Conservation (phyloP, 2,797 vertebrate genomes). For the Miichthys miiuy region DNA sequence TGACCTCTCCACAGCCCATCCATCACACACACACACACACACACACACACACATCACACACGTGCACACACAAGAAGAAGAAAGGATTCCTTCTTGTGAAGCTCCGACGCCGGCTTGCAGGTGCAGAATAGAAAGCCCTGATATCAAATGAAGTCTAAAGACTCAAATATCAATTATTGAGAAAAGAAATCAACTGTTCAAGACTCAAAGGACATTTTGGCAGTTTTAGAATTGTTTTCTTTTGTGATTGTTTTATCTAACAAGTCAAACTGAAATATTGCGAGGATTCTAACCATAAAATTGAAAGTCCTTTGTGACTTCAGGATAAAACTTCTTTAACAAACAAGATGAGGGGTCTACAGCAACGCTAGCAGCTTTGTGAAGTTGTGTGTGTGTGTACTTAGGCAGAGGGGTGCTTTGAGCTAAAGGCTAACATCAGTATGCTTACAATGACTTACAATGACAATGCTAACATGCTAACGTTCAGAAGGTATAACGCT, state of each 20-base stretch:
- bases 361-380: background rate
- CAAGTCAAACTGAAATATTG: background rate
- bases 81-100: constrained; percentile 71
- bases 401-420: background rate
- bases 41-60: constrained; percentile 13
- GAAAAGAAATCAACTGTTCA: background rate
- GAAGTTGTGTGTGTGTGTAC: background rate
- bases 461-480: background rate
- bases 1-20: constrained; percentile 63
- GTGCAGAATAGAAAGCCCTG: constrained; percentile 61
- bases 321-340: background rate
- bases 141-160: constrained; percentile 52
- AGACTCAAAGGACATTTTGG: background rate
- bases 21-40: constrained; percentile 37
- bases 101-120: constrained; percentile 53
- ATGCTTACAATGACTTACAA: too few species aligned
- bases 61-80: constrained; percentile 51
- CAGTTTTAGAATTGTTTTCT: constrained; percentile 1
- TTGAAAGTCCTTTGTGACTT: background rate
- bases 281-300: background rate
- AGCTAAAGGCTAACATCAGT: constrained; percentile 1
- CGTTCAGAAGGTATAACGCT: background rate
- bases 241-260: background rate
- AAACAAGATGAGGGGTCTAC: background rate
- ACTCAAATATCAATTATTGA: constrained; percentile 24